A percentile compares a stretch with the other conserved stretches of the same genome.
phyloP scores from a whole-genome alignment of 2,113 vertebrate genomes.

The Lasiurus cinereus region DNA sequence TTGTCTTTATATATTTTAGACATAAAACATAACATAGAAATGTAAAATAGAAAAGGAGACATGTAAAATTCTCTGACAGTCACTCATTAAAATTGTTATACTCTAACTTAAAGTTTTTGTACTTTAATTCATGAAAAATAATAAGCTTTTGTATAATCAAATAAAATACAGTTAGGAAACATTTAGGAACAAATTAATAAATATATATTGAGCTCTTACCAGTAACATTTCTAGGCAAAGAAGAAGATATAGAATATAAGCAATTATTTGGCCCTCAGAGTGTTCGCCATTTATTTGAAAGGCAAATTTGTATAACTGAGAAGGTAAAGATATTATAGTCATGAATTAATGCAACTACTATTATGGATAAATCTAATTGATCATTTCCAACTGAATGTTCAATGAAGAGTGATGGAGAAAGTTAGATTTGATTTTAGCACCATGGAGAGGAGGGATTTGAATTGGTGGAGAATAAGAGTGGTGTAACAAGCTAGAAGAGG shows the following conservation, averaged over 20 bases:
- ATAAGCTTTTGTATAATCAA: neutral
- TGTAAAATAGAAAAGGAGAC: neutral
- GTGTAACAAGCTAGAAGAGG: neutral
- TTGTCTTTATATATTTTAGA: constrained; percentile 52
- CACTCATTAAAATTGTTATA: constrained; percentile 39
- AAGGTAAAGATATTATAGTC: constrained; percentile 16
- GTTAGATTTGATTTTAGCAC: neutral
- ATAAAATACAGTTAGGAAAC: constrained; percentile 51
- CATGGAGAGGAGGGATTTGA: constrained; percentile 13
- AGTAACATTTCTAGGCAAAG: constrained; percentile 51
- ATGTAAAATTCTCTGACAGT: constrained; percentile 33
- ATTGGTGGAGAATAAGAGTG: neutral
- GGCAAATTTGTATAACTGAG: constrained; percentile 42
- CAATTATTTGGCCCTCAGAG: neutral
- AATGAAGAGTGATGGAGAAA: constrained; percentile 9
- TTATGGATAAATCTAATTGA: neutral
- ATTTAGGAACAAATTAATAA: constrained; percentile 40
- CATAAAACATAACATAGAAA: constrained; percentile 57
- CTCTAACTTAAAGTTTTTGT: constrained; percentile 13
- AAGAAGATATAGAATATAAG: constrained; percentile 21
- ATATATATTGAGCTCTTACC: constrained; percentile 31
- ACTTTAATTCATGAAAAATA: constrained; percentile 44
- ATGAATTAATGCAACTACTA: neutral
- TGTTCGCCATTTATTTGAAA: constrained; percentile 40
- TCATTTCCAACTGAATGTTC: neutral